Percentiles rank a stretch among this genome's conserved stretches.
Conservation (phyloP, 2,113 vertebrate genomes). For the Melanotaenia duboulayi region DNA sequence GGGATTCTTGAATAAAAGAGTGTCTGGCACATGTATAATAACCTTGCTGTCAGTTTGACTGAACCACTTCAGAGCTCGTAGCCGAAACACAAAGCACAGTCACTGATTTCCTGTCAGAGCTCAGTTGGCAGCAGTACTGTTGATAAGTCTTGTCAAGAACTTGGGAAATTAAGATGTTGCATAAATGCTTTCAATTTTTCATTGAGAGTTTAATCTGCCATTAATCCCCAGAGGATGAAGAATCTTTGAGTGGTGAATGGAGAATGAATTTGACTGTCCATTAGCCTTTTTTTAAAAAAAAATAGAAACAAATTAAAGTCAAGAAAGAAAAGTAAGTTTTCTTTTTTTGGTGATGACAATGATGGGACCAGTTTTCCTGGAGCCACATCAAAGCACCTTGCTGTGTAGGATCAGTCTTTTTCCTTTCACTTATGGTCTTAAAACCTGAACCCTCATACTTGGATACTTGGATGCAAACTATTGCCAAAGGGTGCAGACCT, state of each 20-base stretch:
- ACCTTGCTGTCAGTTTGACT: constrained; percentile 59
- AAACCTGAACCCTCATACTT: constrained; percentile 46
- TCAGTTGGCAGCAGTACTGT: constrained; percentile 45
- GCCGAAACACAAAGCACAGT: constrained; percentile 55
- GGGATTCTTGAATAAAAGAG: constrained; percentile 48
- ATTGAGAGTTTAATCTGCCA: constrained; percentile 61
- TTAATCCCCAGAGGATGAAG: constrained; percentile 64
- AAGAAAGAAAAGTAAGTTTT: constrained; percentile 33
- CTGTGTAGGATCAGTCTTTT: constrained; percentile 38
- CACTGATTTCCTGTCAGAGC: constrained; percentile 59
- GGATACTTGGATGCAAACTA: constrained; percentile 18
- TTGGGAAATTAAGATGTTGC: constrained; percentile 64
- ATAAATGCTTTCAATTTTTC: constrained; percentile 57
- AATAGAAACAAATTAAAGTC: constrained; percentile 58
- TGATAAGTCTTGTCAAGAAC: constrained; percentile 68
- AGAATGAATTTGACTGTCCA: constrained; percentile 58
- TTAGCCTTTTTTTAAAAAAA: constrained; percentile 44
- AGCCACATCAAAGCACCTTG: constrained; percentile 50
- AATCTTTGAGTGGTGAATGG: constrained; percentile 56
- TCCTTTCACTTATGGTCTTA: constrained; percentile 43
- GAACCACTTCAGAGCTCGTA: constrained; percentile 57
- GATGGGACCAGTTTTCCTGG: constrained; percentile 47
- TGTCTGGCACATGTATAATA: constrained; percentile 50
- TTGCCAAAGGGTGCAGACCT: neutral
- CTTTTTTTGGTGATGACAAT: constrained; percentile 30